These are phyloP conservation scores for Drosophila kohkoa DNA, from an alignment of 1,140 invertebrate species.

Conservation along the genomic window DNA sequence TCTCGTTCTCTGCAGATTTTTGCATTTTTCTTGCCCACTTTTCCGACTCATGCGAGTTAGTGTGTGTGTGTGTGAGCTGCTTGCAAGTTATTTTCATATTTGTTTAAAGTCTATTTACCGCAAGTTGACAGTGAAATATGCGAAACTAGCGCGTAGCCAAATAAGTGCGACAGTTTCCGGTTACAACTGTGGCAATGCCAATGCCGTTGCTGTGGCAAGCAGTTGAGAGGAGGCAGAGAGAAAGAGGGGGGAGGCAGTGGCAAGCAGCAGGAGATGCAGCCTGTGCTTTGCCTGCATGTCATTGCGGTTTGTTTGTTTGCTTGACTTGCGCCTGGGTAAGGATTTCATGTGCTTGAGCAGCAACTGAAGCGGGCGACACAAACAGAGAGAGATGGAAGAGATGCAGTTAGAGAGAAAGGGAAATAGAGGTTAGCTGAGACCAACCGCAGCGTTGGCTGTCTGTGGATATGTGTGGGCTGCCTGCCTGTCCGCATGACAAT, in stretches of 20 bases:
- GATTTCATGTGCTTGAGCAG: conserved; percentile 81
- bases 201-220: conserved; percentile 22
- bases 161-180: conserved; percentile 83
- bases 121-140: conserved; percentile 83
- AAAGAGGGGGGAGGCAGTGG: background rate
- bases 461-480: conserved; percentile 50
- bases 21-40: conserved; percentile 66
- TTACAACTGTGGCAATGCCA: conserved; percentile 81
- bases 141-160: conserved; percentile 83
- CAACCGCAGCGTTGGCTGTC: conserved; percentile 69
- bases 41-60: conserved; percentile 12
- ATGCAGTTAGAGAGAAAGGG: background rate
- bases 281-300: conserved; percentile 70
- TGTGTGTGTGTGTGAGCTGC: conserved; percentile 34
- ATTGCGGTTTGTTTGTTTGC: conserved; percentile 83
- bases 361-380: conserved; percentile 33
- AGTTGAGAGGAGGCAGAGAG: background rate
- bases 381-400: background rate
- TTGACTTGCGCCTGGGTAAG: conserved; percentile 81
- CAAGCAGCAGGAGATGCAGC: conserved; percentile 63
- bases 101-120: conserved; percentile 83
- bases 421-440: conserved; percentile 40
- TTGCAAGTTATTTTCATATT: conserved; percentile 82
- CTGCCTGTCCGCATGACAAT: conserved; percentile 82
- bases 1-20: conserved; percentile 59